Evolutionary conservation across 2,113 vertebrate species (phyloP), one percentile per base, ranked within the genome.

Genomic region (Colius striatus): DNA sequence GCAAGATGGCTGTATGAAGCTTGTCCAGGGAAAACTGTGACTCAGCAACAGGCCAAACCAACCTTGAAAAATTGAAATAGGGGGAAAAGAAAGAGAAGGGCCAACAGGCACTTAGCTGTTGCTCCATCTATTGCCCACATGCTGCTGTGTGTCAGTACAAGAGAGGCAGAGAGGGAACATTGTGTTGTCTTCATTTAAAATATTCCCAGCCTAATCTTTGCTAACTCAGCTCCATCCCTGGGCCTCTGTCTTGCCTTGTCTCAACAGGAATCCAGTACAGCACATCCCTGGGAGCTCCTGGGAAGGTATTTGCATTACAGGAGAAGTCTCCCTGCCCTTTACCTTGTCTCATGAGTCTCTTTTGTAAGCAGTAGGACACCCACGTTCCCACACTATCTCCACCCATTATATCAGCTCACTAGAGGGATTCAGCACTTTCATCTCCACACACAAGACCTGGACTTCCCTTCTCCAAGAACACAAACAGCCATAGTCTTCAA

Each of bases 41-140:
- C 55, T 83, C 82, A 95, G 90, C 38, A 85, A 81, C 71, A 84
- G 85, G 22, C 21, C 62, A 93, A 61, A 57, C 4, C 27, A 68
- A 61, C 41, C 45, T 70, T 84, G 50, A 45, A 72, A 88, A 78
- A 36, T 1, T 57, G n/a, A 92, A 74, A 77, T 47, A 80, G 68
- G 34, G 22, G 43, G 21, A 20, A 78, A 82, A 68, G 62, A 78
- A 89, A 70, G 57, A 79, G 47, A 65, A 72, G 13, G 57, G 43
- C 58, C 41, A 86, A 54, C 50, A 90, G 76, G 60, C 51, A 76
- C 47, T 30, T 3, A 14, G 36, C 47, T 77, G 27, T 14, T 87
- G 41, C 12, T 67, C 61, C 14, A 7, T 54, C 65, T 67, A 3
- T 86, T 0, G 0, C 61, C 34, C 65, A 66, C 54, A 43, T 21